These are phyloP conservation scores for Eupithecia inturbata DNA, from an alignment of 2,888 invertebrate genomes.

Conservation along the genomic window DNA sequence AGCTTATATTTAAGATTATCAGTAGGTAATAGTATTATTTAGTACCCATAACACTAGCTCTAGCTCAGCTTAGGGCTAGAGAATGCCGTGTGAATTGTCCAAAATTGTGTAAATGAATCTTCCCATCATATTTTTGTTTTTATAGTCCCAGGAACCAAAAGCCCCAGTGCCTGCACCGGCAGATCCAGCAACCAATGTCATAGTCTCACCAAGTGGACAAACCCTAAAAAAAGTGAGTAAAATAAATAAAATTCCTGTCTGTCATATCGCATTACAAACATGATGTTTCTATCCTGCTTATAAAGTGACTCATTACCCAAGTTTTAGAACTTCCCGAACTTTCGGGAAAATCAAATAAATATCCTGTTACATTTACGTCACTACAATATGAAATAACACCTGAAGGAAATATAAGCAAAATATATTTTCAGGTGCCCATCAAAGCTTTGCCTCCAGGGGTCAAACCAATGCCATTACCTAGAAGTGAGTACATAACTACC, in stretches of 20 bases:
- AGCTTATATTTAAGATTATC: too few relatives aligned
- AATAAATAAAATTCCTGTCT: not conserved
- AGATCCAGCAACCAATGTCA: conserved; percentile 41
- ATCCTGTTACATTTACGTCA: conserved; percentile 1
- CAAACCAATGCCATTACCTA: conserved; percentile 71
- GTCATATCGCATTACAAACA: not conserved
- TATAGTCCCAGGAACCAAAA: conserved; percentile 28
- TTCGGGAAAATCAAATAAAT: not conserved
- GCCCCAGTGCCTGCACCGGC: conserved; percentile 5
- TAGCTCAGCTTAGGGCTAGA: too few relatives aligned
- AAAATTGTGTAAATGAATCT: not conserved
- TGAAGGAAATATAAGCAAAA: not conserved
- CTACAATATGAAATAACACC: not conserved
- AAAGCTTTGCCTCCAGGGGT: conserved; percentile 75
- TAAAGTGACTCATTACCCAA: not conserved
- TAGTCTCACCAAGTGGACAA: conserved; percentile 73
- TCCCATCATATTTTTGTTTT: not conserved
- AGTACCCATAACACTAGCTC: too few relatives aligned
- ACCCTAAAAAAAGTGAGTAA: conserved; percentile 71
- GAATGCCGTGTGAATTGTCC: too few relatives aligned
- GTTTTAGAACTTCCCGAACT: not conserved
- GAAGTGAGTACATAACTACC: conserved; percentile 60
- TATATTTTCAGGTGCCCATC: conserved; percentile 65
- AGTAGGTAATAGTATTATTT: too few relatives aligned
- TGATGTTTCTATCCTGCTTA: not conserved